Conservation (phyloP, 2,113 vertebrate species). For the Coreoperca whiteheadi region DNA sequence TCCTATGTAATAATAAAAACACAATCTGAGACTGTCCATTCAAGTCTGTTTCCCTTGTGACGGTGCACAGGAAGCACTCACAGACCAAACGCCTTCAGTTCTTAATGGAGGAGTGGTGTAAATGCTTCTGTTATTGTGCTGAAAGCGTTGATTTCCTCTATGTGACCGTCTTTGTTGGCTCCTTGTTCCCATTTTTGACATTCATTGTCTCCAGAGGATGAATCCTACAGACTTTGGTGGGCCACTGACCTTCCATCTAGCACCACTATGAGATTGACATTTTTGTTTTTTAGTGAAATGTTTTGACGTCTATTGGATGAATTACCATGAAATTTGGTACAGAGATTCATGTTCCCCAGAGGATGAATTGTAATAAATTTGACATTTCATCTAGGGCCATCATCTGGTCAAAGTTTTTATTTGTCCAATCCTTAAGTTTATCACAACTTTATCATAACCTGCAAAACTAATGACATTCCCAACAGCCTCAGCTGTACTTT, state of each 20-base stretch:
- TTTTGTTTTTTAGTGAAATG: neutral
- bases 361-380: neutral
- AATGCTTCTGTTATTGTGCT: conserved; percentile 25
- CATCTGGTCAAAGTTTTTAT: neutral
- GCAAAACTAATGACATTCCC: neutral
- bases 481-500: too few species aligned
- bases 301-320: too few species aligned
- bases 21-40: conserved; percentile 14
- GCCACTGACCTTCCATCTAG: neutral
- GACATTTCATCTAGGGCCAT: neutral
- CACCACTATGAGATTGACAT: neutral
- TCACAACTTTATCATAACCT: neutral
- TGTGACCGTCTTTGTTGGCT: conserved; percentile 59
- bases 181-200: too few species aligned
- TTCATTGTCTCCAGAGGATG: neutral
- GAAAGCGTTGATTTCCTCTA: conserved; percentile 67
- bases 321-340: neutral
- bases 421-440: neutral
- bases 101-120: neutral
- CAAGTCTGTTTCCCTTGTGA: conserved; percentile 24
- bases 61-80: conserved; percentile 37
- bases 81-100: neutral
- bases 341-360: neutral
- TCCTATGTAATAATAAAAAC: conserved; percentile 57
- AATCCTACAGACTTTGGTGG: neutral